Evolutionary conservation across 2,113 vertebrate genomes (phyloP), one percentile per base, ranked within the genome.

Genomic region (Naja naja): DNA sequence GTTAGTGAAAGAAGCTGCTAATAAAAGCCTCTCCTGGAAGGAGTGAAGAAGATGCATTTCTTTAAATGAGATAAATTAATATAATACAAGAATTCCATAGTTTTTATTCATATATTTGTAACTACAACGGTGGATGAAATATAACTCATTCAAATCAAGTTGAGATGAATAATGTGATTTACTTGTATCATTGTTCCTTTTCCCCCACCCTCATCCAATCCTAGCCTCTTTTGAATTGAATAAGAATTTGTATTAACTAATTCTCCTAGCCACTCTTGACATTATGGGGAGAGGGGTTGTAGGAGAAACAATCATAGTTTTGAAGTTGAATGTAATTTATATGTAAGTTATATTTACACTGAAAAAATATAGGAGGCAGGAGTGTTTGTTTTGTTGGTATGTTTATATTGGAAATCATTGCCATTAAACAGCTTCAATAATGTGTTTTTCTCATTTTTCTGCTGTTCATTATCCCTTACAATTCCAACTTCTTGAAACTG

Each of bases 401-500:
- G 92, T 6, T 4, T 91, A 20, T 1, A 3, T 34, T 34, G 8
- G 55, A 58, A 87, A 23, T 10, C 16, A 39, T 88, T 34, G 64
- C 64, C 64, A 45, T 85, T 39, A 91, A 49, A 4, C 91, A 3
- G 49, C 92, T 90, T 92, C 12, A 69, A 0, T 0, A 7, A 5
- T 47, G n/a, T 60, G 8, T 91, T 30, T 88, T 88, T 94, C 93
- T 87, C 3, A 89, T 74, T 96, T 60, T 0, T 58, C 87, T 91
- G 55, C 1, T 49, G 1, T 34, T 23, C 3, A 9, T 64, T 16
- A 5, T 43, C 47, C 34, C 91, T 93, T 25, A 87, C 0, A 90
- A 95, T 91, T 93, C 91, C 23, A 89, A 85, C 3, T 89, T 89
- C 18, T 3, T 94, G 18, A 90, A 94, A 94, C 93, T n/a, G 95